Base-by-base conservation (phyloP, 2,797 vertebrate species). In the Stomatorhinus walkeri region DNA sequence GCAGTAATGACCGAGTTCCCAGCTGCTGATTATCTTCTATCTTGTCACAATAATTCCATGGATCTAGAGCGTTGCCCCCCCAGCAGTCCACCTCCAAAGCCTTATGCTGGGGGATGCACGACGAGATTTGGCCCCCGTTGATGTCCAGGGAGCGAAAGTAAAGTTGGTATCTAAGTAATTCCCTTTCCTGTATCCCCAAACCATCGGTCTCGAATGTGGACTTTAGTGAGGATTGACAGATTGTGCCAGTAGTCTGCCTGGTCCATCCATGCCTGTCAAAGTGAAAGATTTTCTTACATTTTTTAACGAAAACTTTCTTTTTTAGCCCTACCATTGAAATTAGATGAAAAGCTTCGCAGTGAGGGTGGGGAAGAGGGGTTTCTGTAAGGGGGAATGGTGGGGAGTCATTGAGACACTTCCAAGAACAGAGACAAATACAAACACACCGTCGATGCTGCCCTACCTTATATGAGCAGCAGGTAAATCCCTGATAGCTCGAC, bases 21-120 rank as follows among this genome's bases (percentile, higher is more conserved):
- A 90, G 91, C 85, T 89, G 87, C 92, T 92, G 91, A 92, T 91
- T 93, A 92, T 92, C 91, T 87, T 59, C 89, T 91, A 89, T 90
- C 91, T 92, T 93, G 91, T 93, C 91, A 91, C 90, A 89, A 91
- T 92, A 91, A 93, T 92, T 91, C 91, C 90, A 90, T 89, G 90
- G 90, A 92, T 92, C 91, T 91, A 51, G 32, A 48, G 83, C 1
- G 4, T 14, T 54, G 3, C 24, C 84, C 46, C 83, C 19, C 43
- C 43, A 28, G 83, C 40, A 48, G 43, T 48, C 79, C 79, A 83
- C 79, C 36, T 48, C 36, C 43, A 83, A 83, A 48, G 19, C 79
- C 16, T n/a, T 83, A 14, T 7, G 19, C 43, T 19, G 36, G 79
- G 40, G 43, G 79, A 24, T 0, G 19, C 40, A 48, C 79, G 0